Evolutionary conservation across 2,797 vertebrate species (phyloP), one percentile per base, ranked within the genome.

Genomic region (Morus bassanus): DNA sequence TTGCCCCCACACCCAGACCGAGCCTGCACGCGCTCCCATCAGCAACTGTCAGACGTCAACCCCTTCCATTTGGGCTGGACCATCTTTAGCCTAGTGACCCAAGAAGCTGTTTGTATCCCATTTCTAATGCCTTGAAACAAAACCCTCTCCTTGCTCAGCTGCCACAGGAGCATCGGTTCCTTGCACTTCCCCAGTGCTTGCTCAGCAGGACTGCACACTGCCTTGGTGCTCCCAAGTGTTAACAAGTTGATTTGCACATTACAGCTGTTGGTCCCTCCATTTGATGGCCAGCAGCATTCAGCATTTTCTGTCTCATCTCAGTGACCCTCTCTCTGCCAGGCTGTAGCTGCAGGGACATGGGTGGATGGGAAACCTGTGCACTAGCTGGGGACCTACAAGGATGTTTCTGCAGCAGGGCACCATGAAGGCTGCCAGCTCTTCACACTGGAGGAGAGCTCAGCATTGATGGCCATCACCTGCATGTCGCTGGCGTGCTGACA

Each of bases 391-490:
- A 65, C 11, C 73, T 46, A 0, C 1, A 1, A 46, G 46, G 41
- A 57, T 2, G 3, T 46, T 79, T 82, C 43, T 5, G 2, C 30
- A 67, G 30, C 25, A 35, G 50, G 59, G 27, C 78, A 14, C 33
- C 54, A 35, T 0, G 0, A 46, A 48, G 24, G 22, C 48, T 81
- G 50, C 35, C 51, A 46, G 54, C 27, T 61, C 11, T 78, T 74
- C 10, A 0, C 39, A 28, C 35, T 0, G 0, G 50, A 74, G 28
- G 19, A 79, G 46, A 72, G 4, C 27, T 85, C 4, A 0, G 28
- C 28, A 22, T 30, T 5, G 10, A 17, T 16, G 41, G 28, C 28
- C 60, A 50, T 30, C 61, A 46, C 12, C 13, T 2, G 1, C 4
- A 1, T 1, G 0, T 5, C 56, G 67, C 57, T 6, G 5, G 72